Conservation (phyloP, 1,140 invertebrate genomes). For the Bilobella aurantiaca region DNA sequence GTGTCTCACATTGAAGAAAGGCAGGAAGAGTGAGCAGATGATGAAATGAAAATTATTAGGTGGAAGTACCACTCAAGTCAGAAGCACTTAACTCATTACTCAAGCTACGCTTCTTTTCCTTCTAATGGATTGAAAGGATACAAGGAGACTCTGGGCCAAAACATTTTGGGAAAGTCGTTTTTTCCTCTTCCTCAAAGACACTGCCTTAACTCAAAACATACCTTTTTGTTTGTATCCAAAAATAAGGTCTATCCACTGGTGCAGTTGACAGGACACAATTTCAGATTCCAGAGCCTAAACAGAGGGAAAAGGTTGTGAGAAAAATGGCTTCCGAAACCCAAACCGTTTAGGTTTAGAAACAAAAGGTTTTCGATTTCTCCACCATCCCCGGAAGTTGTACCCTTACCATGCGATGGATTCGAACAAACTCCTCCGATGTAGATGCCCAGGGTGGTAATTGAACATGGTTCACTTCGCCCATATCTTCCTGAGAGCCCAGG, state of each 20-base stretch:
- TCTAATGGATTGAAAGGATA: too few relatives aligned
- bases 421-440: constrained; percentile 91
- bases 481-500: constrained; percentile 74
- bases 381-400: too few relatives aligned
- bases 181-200: too few relatives aligned
- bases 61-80: constrained; percentile 15
- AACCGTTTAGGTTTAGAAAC: not conserved
- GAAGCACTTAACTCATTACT: constrained; percentile 14
- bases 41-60: constrained; percentile 8
- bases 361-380: constrained; percentile 14
- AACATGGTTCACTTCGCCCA: constrained; percentile 70
- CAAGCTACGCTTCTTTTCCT: too few relatives aligned
- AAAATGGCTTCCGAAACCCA: not conserved
- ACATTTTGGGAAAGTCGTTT: too few relatives aligned
- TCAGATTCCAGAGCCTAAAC: constrained; percentile 89
- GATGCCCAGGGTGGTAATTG: constrained; percentile 92
- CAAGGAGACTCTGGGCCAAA: too few relatives aligned
- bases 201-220: constrained; percentile 37
- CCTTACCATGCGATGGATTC: constrained; percentile 86
- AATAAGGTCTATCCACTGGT: constrained; percentile 99
- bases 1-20: too few relatives aligned
- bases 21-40: constrained; percentile 1
- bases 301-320: constrained; percentile 13
- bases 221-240: constrained; percentile 99
- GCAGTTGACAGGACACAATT: constrained; percentile 97